Percentiles rank a stretch among this genome's conserved stretches.
Evolutionary conservation across 1,140 invertebrate species (phyloP).

Genomic region (Drosophila pectinifera): DNA sequence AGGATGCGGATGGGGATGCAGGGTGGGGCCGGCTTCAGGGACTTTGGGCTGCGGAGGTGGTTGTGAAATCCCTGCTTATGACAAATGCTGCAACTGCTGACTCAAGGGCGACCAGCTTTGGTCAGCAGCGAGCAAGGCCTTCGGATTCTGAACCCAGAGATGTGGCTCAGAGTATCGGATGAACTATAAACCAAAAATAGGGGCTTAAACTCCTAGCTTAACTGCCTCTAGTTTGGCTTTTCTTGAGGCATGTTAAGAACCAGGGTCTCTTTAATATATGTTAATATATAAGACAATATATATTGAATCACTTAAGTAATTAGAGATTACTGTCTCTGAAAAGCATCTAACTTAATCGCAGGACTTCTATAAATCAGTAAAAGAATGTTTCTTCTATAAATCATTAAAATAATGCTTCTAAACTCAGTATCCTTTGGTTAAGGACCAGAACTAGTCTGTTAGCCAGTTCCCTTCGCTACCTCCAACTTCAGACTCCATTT

Average conservation of each 20-base stretch:
- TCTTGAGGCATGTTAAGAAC: too few relatives aligned
- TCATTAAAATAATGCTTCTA: too few relatives aligned
- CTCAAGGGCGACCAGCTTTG: slow-evolving; percentile 23
- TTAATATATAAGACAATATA: neutral
- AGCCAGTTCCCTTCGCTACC: neutral
- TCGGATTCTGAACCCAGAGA: neutral
- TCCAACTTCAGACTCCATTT: neutral
- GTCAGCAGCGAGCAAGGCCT: slow-evolving; percentile 4
- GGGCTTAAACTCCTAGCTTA: neutral
- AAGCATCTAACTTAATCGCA: too few relatives aligned
- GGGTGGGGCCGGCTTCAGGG: neutral
- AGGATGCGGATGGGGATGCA: neutral
- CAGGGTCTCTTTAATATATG: neutral
- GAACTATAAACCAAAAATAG: slow-evolving; percentile 5
- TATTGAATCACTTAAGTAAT: neutral
- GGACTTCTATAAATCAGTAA: too few relatives aligned
- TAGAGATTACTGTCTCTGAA: too few relatives aligned
- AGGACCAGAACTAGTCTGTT: neutral
- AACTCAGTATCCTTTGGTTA: too few relatives aligned
- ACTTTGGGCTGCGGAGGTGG: slow-evolving; percentile 4
- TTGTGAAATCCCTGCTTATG: slow-evolving; percentile 54
- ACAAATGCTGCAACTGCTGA: slow-evolving; percentile 58
- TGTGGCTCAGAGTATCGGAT: slow-evolving; percentile 1
- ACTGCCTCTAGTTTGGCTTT: neutral
- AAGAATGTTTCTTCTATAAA: too few relatives aligned